These are phyloP conservation scores for Lithophane socia DNA, from an alignment of 2,888 invertebrate species.

Conservation along the genomic window DNA sequence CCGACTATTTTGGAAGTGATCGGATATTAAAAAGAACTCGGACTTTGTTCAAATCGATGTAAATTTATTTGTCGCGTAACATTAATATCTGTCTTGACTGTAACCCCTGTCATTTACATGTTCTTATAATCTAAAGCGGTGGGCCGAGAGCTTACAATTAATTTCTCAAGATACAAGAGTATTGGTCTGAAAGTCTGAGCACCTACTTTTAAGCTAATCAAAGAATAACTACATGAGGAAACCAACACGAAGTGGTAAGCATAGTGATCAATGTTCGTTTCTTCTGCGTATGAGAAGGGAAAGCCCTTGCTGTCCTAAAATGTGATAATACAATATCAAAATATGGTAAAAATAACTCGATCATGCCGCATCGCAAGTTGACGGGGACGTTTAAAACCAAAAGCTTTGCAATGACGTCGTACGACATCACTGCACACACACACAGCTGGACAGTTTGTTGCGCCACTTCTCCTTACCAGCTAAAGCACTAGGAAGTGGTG, in stretches of 20 bases:
- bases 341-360: neutral
- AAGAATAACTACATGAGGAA: neutral
- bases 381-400: too few relatives aligned
- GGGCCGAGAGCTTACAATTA: neutral
- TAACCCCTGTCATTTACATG: neutral
- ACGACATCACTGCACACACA: too few relatives aligned
- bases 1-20: conserved; percentile 5
- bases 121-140: neutral
- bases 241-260: neutral
- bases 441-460: neutral
- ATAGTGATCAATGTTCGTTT: neutral
- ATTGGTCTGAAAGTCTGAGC: neutral
- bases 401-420: too few relatives aligned
- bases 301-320: too few relatives aligned
- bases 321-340: neutral
- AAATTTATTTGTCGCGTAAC: neutral
- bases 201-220: neutral
- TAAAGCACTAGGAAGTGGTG: neutral
- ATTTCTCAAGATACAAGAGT: neutral
- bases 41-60: too few relatives aligned
- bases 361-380: too few relatives aligned
- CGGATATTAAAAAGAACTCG: neutral
- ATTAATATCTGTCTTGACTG: neutral
- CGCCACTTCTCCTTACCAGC: neutral
- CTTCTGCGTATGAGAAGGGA: neutral